A percentile compares a stretch with the other conserved stretches of the same genome.
Conservation (phyloP, 1,140 invertebrate genomes). For the Diorhabda carinulata region DNA sequence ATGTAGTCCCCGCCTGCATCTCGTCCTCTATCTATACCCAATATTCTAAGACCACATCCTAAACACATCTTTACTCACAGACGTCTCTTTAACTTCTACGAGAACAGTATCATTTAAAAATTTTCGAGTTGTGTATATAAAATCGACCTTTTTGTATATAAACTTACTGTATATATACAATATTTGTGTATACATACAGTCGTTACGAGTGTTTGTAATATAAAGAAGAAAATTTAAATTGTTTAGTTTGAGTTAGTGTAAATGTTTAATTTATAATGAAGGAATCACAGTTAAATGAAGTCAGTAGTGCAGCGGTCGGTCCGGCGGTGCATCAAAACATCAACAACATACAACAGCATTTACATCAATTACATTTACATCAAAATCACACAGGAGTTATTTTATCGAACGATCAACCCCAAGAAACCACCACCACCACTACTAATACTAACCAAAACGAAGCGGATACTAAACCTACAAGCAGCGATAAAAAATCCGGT, state of each 20-base stretch:
- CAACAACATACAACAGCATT: slow-evolving; percentile 41
- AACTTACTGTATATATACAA: slow-evolving; percentile 47
- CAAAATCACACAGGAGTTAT: slow-evolving; percentile 40
- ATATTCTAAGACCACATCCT: neutral
- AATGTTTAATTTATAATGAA: slow-evolving; percentile 49
- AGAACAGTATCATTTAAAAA: slow-evolving; percentile 37
- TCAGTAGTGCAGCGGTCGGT: slow-evolving; percentile 31
- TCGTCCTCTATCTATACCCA: neutral
- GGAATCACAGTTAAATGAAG: slow-evolving; percentile 44
- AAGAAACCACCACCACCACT: slow-evolving; percentile 19
- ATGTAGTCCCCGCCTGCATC: slow-evolving; percentile 10
- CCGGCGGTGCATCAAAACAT: slow-evolving; percentile 38
- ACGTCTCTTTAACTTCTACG: neutral
- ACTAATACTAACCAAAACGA: slow-evolving; percentile 36
- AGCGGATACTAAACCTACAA: slow-evolving; percentile 38
- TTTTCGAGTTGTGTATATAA: slow-evolving; percentile 44
- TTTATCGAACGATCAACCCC: slow-evolving; percentile 34
- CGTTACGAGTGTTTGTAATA: slow-evolving; percentile 43
- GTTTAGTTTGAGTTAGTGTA: slow-evolving; percentile 40
- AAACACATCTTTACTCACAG: slow-evolving; percentile 9
- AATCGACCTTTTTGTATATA: slow-evolving; percentile 45
- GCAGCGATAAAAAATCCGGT: slow-evolving; percentile 44
- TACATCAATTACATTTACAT: slow-evolving; percentile 42
- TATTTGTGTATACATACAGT: slow-evolving; percentile 43
- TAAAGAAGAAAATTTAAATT: slow-evolving; percentile 41